Percentiles rank a stretch among this genome's conserved stretches.
Conservation (phyloP, 2,113 vertebrate species). For the Serinus canaria region DNA sequence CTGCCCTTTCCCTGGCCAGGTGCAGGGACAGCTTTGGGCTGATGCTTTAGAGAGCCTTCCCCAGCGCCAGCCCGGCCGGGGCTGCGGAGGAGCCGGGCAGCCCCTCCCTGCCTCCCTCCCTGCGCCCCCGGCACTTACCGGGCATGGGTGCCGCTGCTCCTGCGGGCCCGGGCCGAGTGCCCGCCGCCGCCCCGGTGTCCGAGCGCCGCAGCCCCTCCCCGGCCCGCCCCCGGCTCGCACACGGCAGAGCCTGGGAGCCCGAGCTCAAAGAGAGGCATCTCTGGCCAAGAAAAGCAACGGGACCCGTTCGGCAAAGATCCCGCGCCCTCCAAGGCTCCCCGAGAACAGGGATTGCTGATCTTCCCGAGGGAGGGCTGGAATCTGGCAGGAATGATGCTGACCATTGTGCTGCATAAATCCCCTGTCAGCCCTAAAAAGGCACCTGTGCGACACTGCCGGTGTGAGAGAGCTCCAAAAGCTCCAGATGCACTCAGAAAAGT, state of each 20-base stretch:
- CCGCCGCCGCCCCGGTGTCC: not conserved
- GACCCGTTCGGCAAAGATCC: fast-evolving
- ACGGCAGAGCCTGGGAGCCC: fast-evolving
- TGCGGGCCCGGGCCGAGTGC: not conserved
- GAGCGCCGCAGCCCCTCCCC: not conserved
- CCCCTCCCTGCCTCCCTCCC: not conserved
- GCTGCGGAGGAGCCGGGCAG: not conserved
- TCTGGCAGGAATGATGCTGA: not conserved
- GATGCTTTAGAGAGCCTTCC: not conserved
- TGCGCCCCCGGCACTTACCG: not conserved
- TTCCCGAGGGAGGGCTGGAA: not conserved
- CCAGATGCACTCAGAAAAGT: fast-evolving
- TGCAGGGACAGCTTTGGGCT: fast-evolving
- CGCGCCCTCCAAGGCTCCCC: fast-evolving
- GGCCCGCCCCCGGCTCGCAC: not conserved
- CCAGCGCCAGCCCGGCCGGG: not conserved
- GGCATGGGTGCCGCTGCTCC: not conserved
- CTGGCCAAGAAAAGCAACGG: fast-evolving
- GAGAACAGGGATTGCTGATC: fast-evolving
- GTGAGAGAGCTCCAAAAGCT: fast-evolving
- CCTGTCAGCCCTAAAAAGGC: not conserved
- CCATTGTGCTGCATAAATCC: fast-evolving
- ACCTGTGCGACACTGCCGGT: fast-evolving
- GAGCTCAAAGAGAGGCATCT: fast-evolving
- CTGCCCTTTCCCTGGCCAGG: fast-evolving